These are phyloP conservation scores for Megaceryle maxima DNA, from an alignment of 2,113 vertebrate genomes.

Conservation along the genomic window DNA sequence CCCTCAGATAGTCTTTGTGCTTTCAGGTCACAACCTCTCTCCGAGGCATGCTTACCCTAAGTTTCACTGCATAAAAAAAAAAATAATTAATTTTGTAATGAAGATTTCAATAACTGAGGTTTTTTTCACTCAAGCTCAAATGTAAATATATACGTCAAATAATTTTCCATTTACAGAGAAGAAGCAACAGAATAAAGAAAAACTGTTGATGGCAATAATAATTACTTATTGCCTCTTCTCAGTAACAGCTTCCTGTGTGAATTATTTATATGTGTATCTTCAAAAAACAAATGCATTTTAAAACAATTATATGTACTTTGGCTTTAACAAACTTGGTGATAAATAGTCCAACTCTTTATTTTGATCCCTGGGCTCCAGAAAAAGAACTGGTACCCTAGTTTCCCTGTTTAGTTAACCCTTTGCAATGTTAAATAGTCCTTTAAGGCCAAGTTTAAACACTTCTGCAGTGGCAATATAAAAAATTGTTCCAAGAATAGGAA, in stretches of 20 bases:
- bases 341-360: background rate
- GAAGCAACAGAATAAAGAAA: background rate
- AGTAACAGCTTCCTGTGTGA: background rate
- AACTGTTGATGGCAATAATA: background rate
- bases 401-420: background rate
- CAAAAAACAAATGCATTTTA: background rate
- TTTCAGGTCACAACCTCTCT: no score
- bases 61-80: no score
- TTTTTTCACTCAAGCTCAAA: background rate
- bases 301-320: background rate
- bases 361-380: background rate
- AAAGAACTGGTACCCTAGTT: background rate
- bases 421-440: background rate
- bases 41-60: no score
- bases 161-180: background rate
- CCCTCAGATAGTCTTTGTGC: no score
- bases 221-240: background rate
- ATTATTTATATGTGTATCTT: background rate
- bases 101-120: background rate
- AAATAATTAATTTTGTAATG: background rate
- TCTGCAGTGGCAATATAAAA: background rate
- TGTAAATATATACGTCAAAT: background rate
- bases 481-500: background rate
- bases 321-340: background rate
- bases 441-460: background rate